Evolutionary conservation across 2,888 invertebrate genomes (phyloP), one percentile per base, ranked within the genome.

Genomic region (Itoplectis maculator): DNA sequence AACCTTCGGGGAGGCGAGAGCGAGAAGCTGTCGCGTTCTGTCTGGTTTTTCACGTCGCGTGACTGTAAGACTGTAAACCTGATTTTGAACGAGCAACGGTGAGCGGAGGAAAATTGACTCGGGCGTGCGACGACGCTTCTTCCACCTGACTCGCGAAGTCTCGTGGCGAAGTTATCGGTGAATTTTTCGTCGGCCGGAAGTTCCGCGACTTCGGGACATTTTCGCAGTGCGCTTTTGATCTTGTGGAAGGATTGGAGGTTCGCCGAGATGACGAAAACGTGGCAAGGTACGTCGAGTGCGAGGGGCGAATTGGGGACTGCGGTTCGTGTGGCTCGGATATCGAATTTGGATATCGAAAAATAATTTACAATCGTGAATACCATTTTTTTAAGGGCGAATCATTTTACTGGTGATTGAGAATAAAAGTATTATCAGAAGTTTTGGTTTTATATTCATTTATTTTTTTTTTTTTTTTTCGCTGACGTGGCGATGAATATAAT

Each of bases 221-320:
- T 66, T 66, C 47, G 29, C 66, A 51, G 45, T 65, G 65, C 76
- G 9, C 72, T 61, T 78, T 70, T 51, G 37, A 23, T 49, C 29
- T 70, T 42, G 18, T 47, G n/a, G 13, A 79, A 79, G 76, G 81
- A 81, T 83, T 85, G 65, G 68, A 23, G 13, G 66, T 49, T 59
- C 23, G 40, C 7, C 74, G 86, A 82, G 54, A 92, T 92, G 92
- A 89, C 90, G 83, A 92, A 92, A 87, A 79, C 88, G 79, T 89
- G 88, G 88, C 88, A 90, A 90, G 91, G 92, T 92, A 90, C 59
- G 90, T 83, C 61, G 9, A 37, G 8, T 11, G 37, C 15, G n/a
- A 9, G 7, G 37, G 37, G n/a, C n/a, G n/a, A 8, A 61, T 18
- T 61, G 18, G 8, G 37, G 0, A 37, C 18, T 15, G 18, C n/a